Conservation (phyloP, 1,140 invertebrate species). For the Trypoxylus dichotomus region DNA sequence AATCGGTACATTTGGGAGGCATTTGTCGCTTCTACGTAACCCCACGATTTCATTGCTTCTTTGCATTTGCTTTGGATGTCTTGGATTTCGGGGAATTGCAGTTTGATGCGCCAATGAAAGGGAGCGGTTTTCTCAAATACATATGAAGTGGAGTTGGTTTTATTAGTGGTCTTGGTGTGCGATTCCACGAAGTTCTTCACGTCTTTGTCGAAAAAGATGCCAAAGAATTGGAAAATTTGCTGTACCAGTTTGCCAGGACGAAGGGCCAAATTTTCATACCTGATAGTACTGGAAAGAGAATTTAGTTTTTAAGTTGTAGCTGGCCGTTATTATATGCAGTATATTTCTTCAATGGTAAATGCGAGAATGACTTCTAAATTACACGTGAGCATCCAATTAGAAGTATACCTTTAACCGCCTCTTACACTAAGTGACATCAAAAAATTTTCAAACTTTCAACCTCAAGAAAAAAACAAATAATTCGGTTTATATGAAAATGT, state of each 20-base stretch:
- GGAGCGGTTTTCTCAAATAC: conserved; percentile 79
- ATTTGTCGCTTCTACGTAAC: conserved; percentile 64
- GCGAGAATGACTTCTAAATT: no score
- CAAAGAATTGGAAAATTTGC: conserved; percentile 75
- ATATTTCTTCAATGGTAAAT: no score
- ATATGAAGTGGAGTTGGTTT: conserved; percentile 78
- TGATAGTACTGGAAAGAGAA: conserved; percentile 64
- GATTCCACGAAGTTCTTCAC: conserved; percentile 76
- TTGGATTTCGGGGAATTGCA: conserved; percentile 69
- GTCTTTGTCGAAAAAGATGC: conserved; percentile 68
- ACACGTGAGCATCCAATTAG: no score
- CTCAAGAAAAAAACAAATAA: no score
- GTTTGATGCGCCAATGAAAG: conserved; percentile 80
- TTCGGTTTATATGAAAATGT: no score
- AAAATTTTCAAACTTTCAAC: no score
- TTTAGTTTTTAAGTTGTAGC: no score
- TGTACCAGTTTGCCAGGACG: conserved; percentile 71
- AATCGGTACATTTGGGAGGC: conserved; percentile 60
- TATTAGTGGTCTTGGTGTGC: conserved; percentile 70
- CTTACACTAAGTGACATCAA: no score
- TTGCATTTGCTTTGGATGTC: conserved; percentile 66
- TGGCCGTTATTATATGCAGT: no score
- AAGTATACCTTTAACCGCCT: no score
- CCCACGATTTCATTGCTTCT: conserved; percentile 78
- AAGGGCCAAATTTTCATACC: conserved; percentile 84